phyloP scores from a whole-genome alignment of 2,797 vertebrate genomes.

The Passerculus sandwichensis region DNA sequence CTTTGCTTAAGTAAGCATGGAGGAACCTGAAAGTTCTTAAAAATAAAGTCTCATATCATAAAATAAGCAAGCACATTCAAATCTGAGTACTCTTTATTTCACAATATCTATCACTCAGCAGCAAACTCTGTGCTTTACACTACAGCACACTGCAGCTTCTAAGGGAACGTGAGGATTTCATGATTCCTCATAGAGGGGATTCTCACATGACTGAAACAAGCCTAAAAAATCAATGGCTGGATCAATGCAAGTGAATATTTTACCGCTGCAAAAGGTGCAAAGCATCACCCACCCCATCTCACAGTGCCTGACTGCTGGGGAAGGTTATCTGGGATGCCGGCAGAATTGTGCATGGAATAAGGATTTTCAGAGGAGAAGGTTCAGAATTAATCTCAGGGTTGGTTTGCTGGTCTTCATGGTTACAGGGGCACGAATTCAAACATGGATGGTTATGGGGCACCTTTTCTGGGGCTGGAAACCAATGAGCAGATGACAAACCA shows the following conservation, averaged over 20 bases:
- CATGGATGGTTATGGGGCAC: neutral
- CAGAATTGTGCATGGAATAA: neutral
- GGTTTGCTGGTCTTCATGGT: neutral
- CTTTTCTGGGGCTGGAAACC: neutral
- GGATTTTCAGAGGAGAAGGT: neutral
- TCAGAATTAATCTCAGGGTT: neutral
- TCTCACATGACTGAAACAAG: neutral
- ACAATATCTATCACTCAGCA: neutral
- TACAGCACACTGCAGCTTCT: neutral
- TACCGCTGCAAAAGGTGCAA: neutral
- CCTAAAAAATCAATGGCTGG: neutral
- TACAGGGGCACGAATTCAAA: neutral
- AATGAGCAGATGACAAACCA: rapidly evolving
- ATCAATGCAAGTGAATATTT: neutral
- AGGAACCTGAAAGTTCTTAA: neutral
- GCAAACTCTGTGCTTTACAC: neutral
- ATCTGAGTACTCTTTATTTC: neutral
- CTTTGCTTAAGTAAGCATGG: neutral
- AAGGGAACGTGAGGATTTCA: neutral
- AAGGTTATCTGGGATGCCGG: neutral
- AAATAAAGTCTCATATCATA: neutral
- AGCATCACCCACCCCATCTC: neutral
- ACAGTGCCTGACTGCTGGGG: neutral
- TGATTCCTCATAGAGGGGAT: neutral
- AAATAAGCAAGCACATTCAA: neutral